These are phyloP conservation scores for Orchestia grillus DNA, from an alignment of 1,140 invertebrate genomes.

Conservation along the genomic window DNA sequence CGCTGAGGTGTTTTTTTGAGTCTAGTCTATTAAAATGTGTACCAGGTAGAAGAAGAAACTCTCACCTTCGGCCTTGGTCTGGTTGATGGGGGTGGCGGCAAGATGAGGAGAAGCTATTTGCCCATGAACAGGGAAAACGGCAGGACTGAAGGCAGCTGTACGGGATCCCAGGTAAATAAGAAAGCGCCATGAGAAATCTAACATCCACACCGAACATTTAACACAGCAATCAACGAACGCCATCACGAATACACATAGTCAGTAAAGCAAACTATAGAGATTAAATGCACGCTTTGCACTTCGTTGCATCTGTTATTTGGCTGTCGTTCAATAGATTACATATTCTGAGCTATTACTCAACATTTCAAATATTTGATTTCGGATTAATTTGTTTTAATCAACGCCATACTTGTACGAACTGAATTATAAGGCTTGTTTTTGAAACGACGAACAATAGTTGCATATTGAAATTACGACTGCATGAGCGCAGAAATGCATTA, in stretches of 20 bases:
- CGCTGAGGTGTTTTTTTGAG: neutral
- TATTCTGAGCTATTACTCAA: neutral
- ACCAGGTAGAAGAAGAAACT: neutral
- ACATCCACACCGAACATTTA: slow-evolving; percentile 41
- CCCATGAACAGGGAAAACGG: slow-evolving; percentile 52
- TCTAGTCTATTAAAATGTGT: neutral
- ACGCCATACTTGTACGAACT: neutral
- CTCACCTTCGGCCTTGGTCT: slow-evolving; percentile 52
- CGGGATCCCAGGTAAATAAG: slow-evolving; percentile 9
- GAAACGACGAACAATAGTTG: neutral
- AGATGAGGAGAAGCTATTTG: slow-evolving; percentile 55
- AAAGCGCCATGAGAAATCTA: slow-evolving; percentile 47
- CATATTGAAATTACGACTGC: neutral
- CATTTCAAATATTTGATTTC: neutral
- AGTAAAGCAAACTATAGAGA: slow-evolving; percentile 8
- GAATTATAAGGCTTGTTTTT: neutral
- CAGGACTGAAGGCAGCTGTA: slow-evolving; percentile 53
- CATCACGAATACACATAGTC: neutral
- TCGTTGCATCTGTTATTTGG: neutral
- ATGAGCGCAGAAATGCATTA: neutral
- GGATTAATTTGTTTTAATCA: neutral
- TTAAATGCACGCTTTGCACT: neutral
- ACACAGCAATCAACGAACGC: slow-evolving; percentile 11
- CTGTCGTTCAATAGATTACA: neutral
- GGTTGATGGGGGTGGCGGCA: slow-evolving; percentile 48